Percentiles rank a stretch among this genome's conserved stretches.
Evolutionary conservation across 2,888 invertebrate species (phyloP).

Genomic region (Brenthis daphne): DNA sequence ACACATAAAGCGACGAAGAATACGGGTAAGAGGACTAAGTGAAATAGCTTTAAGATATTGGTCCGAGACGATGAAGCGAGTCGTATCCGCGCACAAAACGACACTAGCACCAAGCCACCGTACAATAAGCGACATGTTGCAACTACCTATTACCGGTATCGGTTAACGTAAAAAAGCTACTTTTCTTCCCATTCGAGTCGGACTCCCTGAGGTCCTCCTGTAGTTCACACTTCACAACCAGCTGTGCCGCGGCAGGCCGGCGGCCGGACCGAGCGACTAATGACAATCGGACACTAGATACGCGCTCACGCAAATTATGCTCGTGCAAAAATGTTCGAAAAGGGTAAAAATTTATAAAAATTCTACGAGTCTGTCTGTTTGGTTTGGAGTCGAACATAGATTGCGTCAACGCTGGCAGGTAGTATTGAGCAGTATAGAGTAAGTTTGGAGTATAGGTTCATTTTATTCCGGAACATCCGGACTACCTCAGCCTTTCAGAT

Average conservation of each 20-base stretch:
- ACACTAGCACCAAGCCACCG: constrained; percentile 80
- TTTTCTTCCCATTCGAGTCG: constrained; percentile 9
- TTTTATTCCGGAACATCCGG: constrained; percentile 58
- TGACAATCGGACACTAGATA: constrained; percentile 39
- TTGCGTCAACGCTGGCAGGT: constrained; percentile 53
- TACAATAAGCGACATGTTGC: constrained; percentile 60
- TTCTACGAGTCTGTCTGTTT: constrained; percentile 59
- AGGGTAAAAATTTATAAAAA: constrained; percentile 73
- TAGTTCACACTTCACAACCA: constrained; percentile 47
- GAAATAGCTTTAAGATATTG: constrained; percentile 71
- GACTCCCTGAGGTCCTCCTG: too few relatives aligned
- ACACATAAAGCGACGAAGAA: constrained; percentile 81
- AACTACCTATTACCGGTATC: constrained; percentile 11
- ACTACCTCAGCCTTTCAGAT: constrained; percentile 70
- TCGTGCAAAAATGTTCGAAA: constrained; percentile 66
- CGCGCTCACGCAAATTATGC: constrained; percentile 62
- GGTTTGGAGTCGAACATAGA: constrained; percentile 54
- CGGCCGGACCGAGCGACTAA: constrained; percentile 42
- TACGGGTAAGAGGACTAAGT: constrained; percentile 69
- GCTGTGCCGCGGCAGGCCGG: constrained; percentile 30
- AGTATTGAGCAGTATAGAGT: constrained; percentile 57
- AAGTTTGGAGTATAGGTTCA: constrained; percentile 42
- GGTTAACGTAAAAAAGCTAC: constrained; percentile 20
- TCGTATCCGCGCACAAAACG: constrained; percentile 64
- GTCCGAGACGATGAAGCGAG: constrained; percentile 81